Base-by-base conservation (phyloP, 2,797 vertebrate genomes). In the Kryptopterus vitreolus region DNA sequence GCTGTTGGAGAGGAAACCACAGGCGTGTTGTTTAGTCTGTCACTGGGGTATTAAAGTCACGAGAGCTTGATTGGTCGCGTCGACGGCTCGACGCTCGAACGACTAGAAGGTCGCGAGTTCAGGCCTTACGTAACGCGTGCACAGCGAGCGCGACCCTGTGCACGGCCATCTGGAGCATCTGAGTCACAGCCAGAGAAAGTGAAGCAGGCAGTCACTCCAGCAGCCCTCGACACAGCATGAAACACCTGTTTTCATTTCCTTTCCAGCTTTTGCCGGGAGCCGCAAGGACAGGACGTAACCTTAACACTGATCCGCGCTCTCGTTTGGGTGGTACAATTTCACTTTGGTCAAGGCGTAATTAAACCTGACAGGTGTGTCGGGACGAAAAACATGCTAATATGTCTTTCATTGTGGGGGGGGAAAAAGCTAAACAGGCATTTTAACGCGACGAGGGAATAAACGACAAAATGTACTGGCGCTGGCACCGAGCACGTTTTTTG, bases 101-200 rank as follows among this genome's bases (percentile, higher is more conserved):
- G 18, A 53, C 69, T 20, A 4, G 53, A 74, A 43, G 35, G n/a
- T 43, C 26, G 55, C 1, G 35, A 59, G 38, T 48, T 31, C 57
- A 62, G 9, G 62, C 48, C n/a, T 76, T 48, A 61, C 13, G 43
- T 76, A 76, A 76, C 24, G 2, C 22, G 24, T 10, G 16, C 65
- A 43, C 35, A 74, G 71, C 11, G 38, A 62, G 62, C n/a, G 0
- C 20, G 66, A 38, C 1, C 43, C 77, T 48, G 59, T 61, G 50
- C 61, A 71, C 29, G 29, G 77, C 81, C 81, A 84, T 85, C 85
- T 85, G 83, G 85, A 81, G 65, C 68, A 69, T 69, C 70, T 77
- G 71, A 78, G 69, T 24, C 18, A 15, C 5, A 31, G 81, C 83
- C 76, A 81, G 48, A 53, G 24, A 69, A n/a, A 43, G 59, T 50